Evolutionary conservation across 2,888 invertebrate genomes (phyloP).

Genomic region (Tinea semifulvella): DNA sequence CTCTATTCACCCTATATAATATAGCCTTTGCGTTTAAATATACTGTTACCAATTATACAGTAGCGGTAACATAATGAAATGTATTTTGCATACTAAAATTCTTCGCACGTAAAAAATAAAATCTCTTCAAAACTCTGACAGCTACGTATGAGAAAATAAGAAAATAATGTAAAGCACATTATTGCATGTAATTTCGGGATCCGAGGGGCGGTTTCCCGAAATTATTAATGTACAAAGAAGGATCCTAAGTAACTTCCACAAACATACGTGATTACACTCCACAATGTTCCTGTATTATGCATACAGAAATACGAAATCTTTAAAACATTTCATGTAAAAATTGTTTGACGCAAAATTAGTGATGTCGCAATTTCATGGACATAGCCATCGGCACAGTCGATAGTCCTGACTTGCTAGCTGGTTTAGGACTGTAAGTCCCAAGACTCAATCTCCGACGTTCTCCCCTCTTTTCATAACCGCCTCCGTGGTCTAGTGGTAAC

Average conservation of each 20-base stretch:
- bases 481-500: no score
- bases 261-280: slow-evolving; percentile 46
- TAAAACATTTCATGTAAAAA: no score
- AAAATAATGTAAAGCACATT: slow-evolving; percentile 35
- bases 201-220: slow-evolving; percentile 33
- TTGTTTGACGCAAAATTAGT: no score
- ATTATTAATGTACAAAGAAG: slow-evolving; percentile 49
- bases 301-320: neutral
- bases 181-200: slow-evolving; percentile 37
- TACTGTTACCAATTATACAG: no score
- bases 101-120: slow-evolving; percentile 57
- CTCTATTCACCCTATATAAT: no score
- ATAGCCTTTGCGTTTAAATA: no score
- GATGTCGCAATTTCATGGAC: no score
- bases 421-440: no score
- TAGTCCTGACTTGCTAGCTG: no score
- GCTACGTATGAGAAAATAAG: slow-evolving; percentile 44
- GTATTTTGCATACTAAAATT: slow-evolving; percentile 43
- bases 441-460: no score
- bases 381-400: no score
- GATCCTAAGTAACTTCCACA: slow-evolving; percentile 43
- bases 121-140: slow-evolving; percentile 45
- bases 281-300: slow-evolving; percentile 34
- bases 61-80: slow-evolving; percentile 34
- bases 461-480: no score